Evolutionary conservation across 2,113 vertebrate species (phyloP).

Genomic region (Notarius quadriscutis): DNA sequence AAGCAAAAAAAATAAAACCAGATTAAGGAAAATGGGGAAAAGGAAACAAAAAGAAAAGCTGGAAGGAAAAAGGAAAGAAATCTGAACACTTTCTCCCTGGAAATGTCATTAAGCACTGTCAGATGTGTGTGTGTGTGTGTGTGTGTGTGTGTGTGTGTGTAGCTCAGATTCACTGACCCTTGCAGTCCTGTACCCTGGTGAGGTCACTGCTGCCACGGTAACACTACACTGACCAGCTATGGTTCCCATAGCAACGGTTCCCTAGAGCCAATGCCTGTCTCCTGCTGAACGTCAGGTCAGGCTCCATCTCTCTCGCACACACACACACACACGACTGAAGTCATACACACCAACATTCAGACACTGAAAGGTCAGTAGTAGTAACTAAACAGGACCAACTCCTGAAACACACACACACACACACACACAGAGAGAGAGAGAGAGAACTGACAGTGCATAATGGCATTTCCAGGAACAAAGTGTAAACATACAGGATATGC

Average conservation of each 20-base stretch:
- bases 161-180: slow-evolving; percentile 56
- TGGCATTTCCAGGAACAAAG: slow-evolving; percentile 39
- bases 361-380: background rate
- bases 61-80: background rate
- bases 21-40: background rate
- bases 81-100: background rate
- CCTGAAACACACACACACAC: background rate
- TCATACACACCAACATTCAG: background rate
- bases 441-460: slow-evolving; percentile 19
- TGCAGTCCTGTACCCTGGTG: slow-evolving; percentile 60
- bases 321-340: slow-evolving; percentile 3
- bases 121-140: slow-evolving; percentile 31
- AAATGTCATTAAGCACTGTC: background rate
- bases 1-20: background rate
- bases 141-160: slow-evolving; percentile 16
- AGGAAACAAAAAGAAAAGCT: background rate
- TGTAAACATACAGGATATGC: slow-evolving; percentile 29
- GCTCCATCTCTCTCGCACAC: slow-evolving; percentile 50
- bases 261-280: slow-evolving; percentile 62
- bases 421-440: slow-evolving; percentile 17
- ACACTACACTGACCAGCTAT: slow-evolving; percentile 76
- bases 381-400: background rate
- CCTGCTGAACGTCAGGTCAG: slow-evolving; percentile 28
- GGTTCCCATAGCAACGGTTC: slow-evolving; percentile 70
- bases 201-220: slow-evolving; percentile 72